Evolutionary conservation across 2,113 vertebrate species (phyloP).

Genomic region (Mionectes macconnelli): DNA sequence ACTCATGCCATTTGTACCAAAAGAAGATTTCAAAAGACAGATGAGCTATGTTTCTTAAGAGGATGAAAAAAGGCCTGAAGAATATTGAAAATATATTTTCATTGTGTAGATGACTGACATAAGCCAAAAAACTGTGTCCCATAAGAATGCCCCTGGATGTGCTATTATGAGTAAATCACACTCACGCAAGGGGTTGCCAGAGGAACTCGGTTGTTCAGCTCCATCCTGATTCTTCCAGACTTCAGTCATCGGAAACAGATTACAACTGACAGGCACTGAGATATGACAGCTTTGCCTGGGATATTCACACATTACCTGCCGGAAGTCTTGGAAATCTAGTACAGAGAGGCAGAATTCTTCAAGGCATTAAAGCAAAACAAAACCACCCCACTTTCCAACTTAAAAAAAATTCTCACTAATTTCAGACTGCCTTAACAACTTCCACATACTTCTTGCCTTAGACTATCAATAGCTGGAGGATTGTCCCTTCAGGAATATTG

Average conservation of each 20-base stretch:
- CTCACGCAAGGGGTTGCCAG: not conserved
- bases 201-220: not conserved
- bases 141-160: not conserved
- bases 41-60: not conserved
- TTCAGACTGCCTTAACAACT: not conserved
- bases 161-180: not conserved
- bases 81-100: not conserved
- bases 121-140: not conserved
- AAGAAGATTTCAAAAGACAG: not conserved
- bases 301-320: not conserved
- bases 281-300: not conserved
- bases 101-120: not conserved
- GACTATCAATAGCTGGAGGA: not conserved
- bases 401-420: not conserved
- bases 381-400: rapidly evolving
- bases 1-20: not conserved
- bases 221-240: not conserved
- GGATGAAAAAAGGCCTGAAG: not conserved
- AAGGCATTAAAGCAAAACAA: not conserved
- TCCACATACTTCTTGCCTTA: not conserved
- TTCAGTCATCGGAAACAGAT: not conserved
- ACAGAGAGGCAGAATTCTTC: not conserved
- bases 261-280: not conserved
- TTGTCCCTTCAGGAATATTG: constrained; percentile 17
- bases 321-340: not conserved